phyloP scores from a whole-genome alignment of 2,797 vertebrate genomes.

The Acanthornis magna region DNA sequence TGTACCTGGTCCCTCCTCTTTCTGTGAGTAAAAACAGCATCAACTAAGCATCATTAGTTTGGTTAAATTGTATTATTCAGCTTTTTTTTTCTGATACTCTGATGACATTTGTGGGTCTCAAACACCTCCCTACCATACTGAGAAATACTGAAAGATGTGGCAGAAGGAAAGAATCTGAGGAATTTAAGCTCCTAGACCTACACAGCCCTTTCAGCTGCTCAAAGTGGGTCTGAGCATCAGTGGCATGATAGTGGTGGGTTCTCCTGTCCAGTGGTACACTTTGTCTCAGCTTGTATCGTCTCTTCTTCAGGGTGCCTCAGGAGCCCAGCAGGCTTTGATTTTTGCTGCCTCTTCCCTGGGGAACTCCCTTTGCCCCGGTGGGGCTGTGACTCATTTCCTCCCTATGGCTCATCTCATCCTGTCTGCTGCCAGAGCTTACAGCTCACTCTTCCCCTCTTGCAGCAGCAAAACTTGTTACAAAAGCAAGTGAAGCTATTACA shows the following conservation, averaged over 20 bases:
- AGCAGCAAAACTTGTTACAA: not conserved
- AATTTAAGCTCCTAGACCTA: not conserved
- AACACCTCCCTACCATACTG: accelerated
- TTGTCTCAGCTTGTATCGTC: not conserved
- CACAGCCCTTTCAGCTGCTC: not conserved
- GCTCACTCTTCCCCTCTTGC: not conserved
- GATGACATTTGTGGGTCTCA: not conserved
- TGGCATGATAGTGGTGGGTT: not conserved
- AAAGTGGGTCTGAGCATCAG: not conserved
- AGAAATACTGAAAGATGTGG: not conserved
- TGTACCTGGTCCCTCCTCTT: not conserved
- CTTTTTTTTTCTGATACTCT: not conserved
- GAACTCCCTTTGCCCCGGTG: not conserved
- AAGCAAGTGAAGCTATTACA: accelerated
- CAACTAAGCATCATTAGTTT: not conserved
- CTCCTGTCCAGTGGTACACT: accelerated
- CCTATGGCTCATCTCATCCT: not conserved
- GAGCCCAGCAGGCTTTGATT: not conserved
- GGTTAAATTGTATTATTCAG: not conserved
- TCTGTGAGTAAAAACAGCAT: not conserved
- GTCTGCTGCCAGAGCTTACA: not conserved
- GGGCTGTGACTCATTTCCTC: constrained; percentile 57
- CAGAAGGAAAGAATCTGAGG: not conserved
- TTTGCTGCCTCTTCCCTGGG: not conserved
- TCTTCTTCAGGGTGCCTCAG: not conserved